Evolutionary conservation across 2,113 vertebrate species (phyloP).

Genomic region (Nothoprocta pentlandii): DNA sequence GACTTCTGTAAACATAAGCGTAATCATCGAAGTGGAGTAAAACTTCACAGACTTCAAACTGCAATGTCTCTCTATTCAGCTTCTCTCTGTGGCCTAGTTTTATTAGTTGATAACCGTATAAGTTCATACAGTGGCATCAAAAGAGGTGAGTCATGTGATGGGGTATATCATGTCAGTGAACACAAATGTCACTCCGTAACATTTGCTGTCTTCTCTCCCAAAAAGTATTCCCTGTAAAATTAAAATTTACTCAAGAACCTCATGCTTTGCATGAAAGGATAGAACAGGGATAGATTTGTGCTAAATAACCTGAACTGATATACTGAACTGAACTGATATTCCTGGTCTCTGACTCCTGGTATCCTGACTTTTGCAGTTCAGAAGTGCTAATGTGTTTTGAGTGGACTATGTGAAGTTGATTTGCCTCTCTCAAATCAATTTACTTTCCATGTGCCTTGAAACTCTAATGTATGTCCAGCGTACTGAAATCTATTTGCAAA

Average conservation of each 20-base stretch:
- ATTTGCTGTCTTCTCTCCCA: not conserved
- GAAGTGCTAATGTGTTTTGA: not conserved
- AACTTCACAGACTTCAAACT: constrained; percentile 92
- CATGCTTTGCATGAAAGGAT: not conserved
- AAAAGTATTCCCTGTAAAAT: not conserved
- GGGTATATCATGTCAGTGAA: not conserved
- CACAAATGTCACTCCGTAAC: not conserved
- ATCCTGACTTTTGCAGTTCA: not conserved
- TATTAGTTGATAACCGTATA: constrained; percentile 95
- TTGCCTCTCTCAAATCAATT: not conserved
- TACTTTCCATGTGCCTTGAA: not conserved
- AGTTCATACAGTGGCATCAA: constrained; percentile 98
- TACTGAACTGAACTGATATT: not conserved
- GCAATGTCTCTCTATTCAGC: constrained; percentile 95
- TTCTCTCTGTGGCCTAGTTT: constrained; percentile 92
- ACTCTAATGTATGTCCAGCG: not conserved
- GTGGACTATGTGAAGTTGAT: not conserved
- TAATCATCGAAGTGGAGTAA: constrained; percentile 88
- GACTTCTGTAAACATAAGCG: constrained; percentile 95
- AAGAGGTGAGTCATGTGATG: constrained; percentile 82
- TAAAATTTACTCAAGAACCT: not conserved
- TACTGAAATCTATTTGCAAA: not conserved
- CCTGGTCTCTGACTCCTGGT: not conserved
- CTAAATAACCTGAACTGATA: not conserved
- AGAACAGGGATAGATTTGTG: not conserved